A percentile compares a stretch with the other conserved stretches of the same genome.
Evolutionary conservation across 2,888 invertebrate species (phyloP).

Genomic region (Troglohyphantes excavatus): DNA sequence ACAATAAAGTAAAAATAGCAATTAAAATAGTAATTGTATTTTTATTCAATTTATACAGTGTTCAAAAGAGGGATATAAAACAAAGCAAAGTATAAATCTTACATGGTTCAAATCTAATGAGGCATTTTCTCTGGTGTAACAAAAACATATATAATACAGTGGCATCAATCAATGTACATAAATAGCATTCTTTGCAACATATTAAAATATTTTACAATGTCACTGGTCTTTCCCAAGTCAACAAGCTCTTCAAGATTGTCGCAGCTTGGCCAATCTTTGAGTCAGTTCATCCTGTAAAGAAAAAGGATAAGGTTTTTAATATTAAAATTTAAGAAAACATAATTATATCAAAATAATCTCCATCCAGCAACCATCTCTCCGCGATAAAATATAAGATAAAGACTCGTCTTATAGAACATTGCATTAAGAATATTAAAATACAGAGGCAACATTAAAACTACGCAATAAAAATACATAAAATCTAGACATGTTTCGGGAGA

Average conservation of each 20-base stretch:
- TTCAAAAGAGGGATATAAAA: slow-evolving; percentile 24
- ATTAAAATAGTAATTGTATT: slow-evolving; percentile 32
- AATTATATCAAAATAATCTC: too few species aligned
- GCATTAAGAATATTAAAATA: too few species aligned
- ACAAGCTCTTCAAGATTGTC: slow-evolving; percentile 45
- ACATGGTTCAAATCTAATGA: slow-evolving; percentile 19
- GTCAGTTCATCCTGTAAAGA: slow-evolving; percentile 67
- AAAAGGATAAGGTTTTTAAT: neutral
- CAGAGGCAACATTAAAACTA: too few species aligned
- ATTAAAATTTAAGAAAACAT: too few species aligned
- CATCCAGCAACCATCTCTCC: too few species aligned
- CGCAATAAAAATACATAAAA: too few species aligned
- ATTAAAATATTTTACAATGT: slow-evolving; percentile 42
- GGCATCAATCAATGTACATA: neutral
- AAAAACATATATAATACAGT: slow-evolving; percentile 30
- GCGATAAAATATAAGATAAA: too few species aligned
- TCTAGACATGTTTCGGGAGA: too few species aligned
- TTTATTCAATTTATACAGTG: slow-evolving; percentile 18
- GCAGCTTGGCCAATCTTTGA: slow-evolving; percentile 69
- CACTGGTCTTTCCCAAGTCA: neutral
- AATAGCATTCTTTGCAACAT: slow-evolving; percentile 40
- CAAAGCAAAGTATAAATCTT: slow-evolving; percentile 9
- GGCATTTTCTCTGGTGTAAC: neutral
- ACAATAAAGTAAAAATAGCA: too few species aligned
- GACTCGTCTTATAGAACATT: too few species aligned